Conservation (phyloP, 37 sponge, comb jelly and placozoan genomes). For the Dysidea cf. avara region DNA sequence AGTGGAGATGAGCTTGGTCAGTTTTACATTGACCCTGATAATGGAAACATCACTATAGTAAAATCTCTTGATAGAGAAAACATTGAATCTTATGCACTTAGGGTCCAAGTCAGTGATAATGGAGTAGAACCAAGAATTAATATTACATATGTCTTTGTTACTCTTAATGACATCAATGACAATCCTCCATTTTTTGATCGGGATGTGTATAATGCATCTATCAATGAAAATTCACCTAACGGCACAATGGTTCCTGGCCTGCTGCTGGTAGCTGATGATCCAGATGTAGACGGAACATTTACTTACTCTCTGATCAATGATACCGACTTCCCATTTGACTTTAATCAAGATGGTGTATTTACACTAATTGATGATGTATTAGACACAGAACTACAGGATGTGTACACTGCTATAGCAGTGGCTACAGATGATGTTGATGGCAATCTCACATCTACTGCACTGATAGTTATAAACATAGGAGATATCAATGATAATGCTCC, state of each 20-base stretch:
- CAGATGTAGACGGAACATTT: slow-evolving; percentile 12
- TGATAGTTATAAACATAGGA: slow-evolving; percentile 25
- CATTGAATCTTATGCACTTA: slow-evolving; percentile 11
- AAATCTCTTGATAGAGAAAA: slow-evolving; percentile 44
- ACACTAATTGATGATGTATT: slow-evolving; percentile 5
- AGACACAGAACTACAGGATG: not conserved
- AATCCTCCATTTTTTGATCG: slow-evolving; percentile 42
- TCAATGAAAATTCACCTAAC: not conserved
- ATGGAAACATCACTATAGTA: slow-evolving; percentile 14
- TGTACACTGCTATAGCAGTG: slow-evolving; percentile 41
- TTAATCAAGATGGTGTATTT: slow-evolving; percentile 38
- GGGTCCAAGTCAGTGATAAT: slow-evolving; percentile 46
- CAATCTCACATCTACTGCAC: slow-evolving; percentile 27
- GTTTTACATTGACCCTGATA: slow-evolving; percentile 53
- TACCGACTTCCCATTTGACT: slow-evolving; percentile 24
- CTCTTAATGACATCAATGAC: slow-evolving; percentile 60
- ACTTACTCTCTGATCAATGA: slow-evolving; percentile 13
- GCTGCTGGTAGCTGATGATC: slow-evolving; percentile 30
- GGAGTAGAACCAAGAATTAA: slow-evolving; percentile 20
- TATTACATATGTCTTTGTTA: slow-evolving; percentile 31
- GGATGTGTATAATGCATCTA: slow-evolving; percentile 1
- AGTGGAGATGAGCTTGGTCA: slow-evolving; percentile 43
- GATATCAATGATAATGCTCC: slow-evolving; percentile 75
- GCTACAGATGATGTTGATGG: slow-evolving; percentile 17
- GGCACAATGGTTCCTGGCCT: slow-evolving; percentile 19